Evolutionary conservation across 2,113 vertebrate species (phyloP), one percentile per base, ranked within the genome.

Genomic region (Pardalotus punctatus): DNA sequence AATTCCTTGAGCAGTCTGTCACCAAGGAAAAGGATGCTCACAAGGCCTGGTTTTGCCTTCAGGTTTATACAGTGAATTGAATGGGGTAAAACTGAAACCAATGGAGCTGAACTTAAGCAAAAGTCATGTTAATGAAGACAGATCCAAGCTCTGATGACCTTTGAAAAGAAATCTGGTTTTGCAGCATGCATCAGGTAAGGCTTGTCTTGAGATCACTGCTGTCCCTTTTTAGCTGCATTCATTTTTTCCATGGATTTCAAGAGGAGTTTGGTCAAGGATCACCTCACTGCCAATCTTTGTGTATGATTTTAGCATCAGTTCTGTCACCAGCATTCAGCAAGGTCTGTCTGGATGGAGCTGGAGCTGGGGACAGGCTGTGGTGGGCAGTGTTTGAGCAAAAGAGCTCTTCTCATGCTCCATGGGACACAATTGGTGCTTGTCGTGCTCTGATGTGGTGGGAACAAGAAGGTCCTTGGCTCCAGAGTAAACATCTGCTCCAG

Each of bases 371-470:
- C 36, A 31, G 85, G n/a, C 79, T 85, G 48, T 54, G 60, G 18
- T 56, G 70, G 27, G 65, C 47, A 89, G 36, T 17, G 31, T 19
- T 56, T 51, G 35, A 3, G 2, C 25, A 45, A 31, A 23, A 53
- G 50, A 17, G 45, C 3, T 0, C 42, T 40, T 73, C 70, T 45
- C 0, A 0, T 65, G 76, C 35, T 77, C 1, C 0, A 0, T 23
- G 69, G 72, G 48, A 84, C 2, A 3, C 4, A 2, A 4, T 3
- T 36, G 78, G n/a, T 1, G 7, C n/a, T 70, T 24, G 47, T 27
- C 5, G 4, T 61, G 53, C 57, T 15, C 33, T 73, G 47, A 14
- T 57, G 14, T 25, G 60, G 40, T 93, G 87, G 89, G 91, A 97
- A 95, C 10, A 2, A 64, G 83, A 87, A 50, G 53, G 74, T 69